These are phyloP conservation scores for Dicycla oo DNA, from an alignment of 2,888 invertebrate species.

Conservation along the genomic window DNA sequence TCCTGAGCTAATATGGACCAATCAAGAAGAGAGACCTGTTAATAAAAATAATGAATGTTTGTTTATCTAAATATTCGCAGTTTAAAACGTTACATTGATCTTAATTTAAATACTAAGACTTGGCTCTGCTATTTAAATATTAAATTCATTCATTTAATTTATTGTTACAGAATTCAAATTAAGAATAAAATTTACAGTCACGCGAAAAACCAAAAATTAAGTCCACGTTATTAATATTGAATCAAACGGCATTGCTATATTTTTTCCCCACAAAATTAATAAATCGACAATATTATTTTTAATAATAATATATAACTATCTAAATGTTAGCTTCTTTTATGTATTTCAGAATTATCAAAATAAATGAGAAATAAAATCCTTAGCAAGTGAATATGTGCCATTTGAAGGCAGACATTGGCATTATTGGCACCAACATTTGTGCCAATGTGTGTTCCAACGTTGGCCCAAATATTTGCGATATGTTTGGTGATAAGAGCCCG, in stretches of 20 bases:
- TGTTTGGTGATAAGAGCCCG: slow-evolving; percentile 70
- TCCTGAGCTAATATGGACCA: no score
- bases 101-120: slow-evolving; percentile 24
- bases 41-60: neutral
- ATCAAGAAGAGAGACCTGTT: no score
- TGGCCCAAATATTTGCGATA: slow-evolving; percentile 59
- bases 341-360: neutral
- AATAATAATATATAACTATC: neutral
- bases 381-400: neutral
- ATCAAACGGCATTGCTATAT: slow-evolving; percentile 1
- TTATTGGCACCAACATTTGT: slow-evolving; percentile 15
- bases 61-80: neutral
- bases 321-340: no score
- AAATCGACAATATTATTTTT: neutral
- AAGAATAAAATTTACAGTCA: slow-evolving; percentile 9
- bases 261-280: neutral
- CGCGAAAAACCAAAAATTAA: neutral
- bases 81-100: slow-evolving; percentile 25
- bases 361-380: neutral
- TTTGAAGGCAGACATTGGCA: slow-evolving; percentile 9
- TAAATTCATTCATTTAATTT: slow-evolving; percentile 23
- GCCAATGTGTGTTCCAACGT: slow-evolving; percentile 43
- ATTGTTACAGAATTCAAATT: slow-evolving; percentile 13
- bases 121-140: slow-evolving; percentile 23
- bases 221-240: neutral